Base-by-base conservation (phyloP, 2,888 invertebrate genomes). In the Drosophila picticornis region DNA sequence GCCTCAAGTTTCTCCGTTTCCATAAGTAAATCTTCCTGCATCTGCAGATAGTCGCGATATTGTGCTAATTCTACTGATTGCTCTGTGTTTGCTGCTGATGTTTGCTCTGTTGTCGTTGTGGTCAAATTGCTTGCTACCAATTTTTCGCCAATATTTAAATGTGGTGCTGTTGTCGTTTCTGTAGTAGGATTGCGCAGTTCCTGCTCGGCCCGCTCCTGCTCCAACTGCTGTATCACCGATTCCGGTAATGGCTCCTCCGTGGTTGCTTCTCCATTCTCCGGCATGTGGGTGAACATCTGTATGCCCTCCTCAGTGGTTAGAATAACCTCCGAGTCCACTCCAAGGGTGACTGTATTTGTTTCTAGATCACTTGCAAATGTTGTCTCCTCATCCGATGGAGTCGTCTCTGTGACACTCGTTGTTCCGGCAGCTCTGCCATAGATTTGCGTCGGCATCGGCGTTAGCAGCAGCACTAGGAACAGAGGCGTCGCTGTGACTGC, bases 181-280 rank as follows among this genome's bases (percentile, higher is more conserved):
- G 0, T 16, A 29, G 1, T 10, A 4, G 29, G 40, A 31, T 31
- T 57, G 6, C 1, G 10, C 1, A 27, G n/a, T 4, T 58, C 52
- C 6, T 56, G 50, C 31, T 72, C 64, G 0, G 43, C 51, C 0
- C 56, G 66, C 25, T 77, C 83, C 31, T 22, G 48, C 6, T 62
- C 71, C 53, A 77, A 50, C 34, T 81, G 80, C n/a, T 46, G 36
- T 38, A 75, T 34, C 40, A 83, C 86, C 2, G 83, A 84, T 0
- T 84, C 82, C 9, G 75, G 74, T 57, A 88, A 56, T 10, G 85
- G 74, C 7, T 82, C 72, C 57, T 88, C 85, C 1, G 88, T 88
- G 7, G 60, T 58, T 0, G 32, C n/a, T 0, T 32, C 16, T 0
- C 32, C 57, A 38, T 34, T 50, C 11, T 68, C 75, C 0, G 70